phyloP scores from a whole-genome alignment of 2,888 invertebrate species.

The Suillia variegata region DNA sequence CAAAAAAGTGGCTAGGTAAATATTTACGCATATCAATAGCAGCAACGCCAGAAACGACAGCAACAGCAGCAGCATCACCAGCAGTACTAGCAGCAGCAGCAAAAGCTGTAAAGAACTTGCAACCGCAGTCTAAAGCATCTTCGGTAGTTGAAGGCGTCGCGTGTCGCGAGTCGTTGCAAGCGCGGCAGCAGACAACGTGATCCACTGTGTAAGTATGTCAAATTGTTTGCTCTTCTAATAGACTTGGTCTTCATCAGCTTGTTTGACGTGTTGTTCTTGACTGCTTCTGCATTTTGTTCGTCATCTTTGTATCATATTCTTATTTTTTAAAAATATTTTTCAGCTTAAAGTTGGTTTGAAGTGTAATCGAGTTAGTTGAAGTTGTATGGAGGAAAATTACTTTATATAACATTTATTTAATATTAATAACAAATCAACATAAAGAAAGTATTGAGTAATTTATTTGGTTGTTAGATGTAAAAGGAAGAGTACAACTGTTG shows the following conservation, averaged over 20 bases:
- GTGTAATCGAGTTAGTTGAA: neutral
- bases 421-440: no score
- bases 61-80: neutral
- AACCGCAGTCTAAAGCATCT: neutral
- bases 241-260: neutral
- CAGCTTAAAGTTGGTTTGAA: neutral
- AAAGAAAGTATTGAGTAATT: no score
- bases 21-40: constrained; percentile 17
- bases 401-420: no score
- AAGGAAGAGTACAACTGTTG: no score
- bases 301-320: neutral
- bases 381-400: neutral
- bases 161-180: no score
- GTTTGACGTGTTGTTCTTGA: neutral
- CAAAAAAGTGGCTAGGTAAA: constrained; percentile 8
- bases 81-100: neutral
- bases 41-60: neutral
- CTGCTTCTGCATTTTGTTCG: neutral
- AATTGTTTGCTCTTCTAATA: constrained; percentile 11
- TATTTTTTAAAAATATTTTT: neutral
- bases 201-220: constrained; percentile 14
- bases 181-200: neutral
- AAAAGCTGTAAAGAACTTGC: neutral
- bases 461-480: no score
- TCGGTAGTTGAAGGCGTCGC: neutral